Conservation (phyloP, 2,113 vertebrate species). For the Indicator indicator region DNA sequence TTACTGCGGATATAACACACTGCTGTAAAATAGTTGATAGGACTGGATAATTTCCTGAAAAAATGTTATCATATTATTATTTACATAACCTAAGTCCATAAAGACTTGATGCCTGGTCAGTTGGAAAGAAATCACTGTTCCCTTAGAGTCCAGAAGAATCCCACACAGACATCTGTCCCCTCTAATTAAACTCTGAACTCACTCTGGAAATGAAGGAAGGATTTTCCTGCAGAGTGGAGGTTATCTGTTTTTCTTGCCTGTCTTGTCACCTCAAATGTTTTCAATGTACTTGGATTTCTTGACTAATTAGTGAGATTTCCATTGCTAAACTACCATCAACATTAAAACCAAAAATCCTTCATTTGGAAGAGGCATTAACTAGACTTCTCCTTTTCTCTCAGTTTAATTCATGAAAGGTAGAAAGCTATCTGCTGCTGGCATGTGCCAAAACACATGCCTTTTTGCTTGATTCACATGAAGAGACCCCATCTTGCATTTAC, state of each 20-base stretch:
- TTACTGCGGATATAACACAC: neutral
- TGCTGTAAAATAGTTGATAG: neutral
- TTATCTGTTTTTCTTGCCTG: neutral
- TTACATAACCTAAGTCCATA: neutral
- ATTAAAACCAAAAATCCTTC: neutral
- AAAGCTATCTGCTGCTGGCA: neutral
- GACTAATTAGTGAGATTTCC: neutral
- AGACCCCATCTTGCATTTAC: neutral
- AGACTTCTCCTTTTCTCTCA: neutral
- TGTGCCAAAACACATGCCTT: rapidly evolving
- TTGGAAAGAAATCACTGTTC: neutral
- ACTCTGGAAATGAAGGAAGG: neutral
- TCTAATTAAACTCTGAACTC: neutral
- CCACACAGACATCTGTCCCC: neutral
- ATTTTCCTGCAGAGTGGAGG: neutral
- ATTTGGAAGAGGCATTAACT: neutral
- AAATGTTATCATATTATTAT: neutral
- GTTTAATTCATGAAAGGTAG: neutral
- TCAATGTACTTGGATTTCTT: neutral
- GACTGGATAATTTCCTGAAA: neutral
- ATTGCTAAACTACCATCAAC: neutral
- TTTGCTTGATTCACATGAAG: neutral
- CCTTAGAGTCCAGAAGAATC: neutral
- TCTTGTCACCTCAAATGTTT: neutral
- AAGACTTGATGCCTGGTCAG: rapidly evolving